phyloP scores from a whole-genome alignment of 2,888 invertebrate species.

The Nemotelus nigrinus region DNA sequence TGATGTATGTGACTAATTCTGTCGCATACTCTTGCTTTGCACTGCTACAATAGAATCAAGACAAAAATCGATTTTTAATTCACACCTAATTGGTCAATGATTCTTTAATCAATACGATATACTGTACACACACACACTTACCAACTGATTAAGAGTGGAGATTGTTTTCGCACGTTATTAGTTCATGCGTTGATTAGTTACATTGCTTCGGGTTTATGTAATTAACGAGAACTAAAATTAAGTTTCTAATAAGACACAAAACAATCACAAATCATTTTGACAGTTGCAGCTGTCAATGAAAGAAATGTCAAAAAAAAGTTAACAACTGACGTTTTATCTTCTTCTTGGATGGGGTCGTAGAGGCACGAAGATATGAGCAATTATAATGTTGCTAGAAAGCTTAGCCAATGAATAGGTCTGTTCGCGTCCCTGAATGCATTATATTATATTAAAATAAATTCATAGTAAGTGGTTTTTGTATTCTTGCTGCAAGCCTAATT shows the following conservation, averaged over 20 bases:
- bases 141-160: constrained; percentile 1
- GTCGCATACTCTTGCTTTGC: not conserved
- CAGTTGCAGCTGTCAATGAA: no score
- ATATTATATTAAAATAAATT: no score
- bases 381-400: no score
- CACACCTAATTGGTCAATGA: not conserved
- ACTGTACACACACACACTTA: not conserved
- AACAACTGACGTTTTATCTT: no score
- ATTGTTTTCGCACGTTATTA: not conserved
- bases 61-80: constrained; percentile 37
- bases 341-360: no score
- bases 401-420: no score
- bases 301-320: no score
- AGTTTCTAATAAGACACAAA: constrained; percentile 47
- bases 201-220: constrained; percentile 47
- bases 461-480: no score
- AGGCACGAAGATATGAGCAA: no score
- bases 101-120: not conserved
- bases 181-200: constrained; percentile 39
- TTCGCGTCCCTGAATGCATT: no score
- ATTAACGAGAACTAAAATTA: constrained; percentile 47
- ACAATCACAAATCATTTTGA: constrained; percentile 36
- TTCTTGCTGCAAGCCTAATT: no score
- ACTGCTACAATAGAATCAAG: constrained; percentile 1
- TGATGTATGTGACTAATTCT: not conserved